These are phyloP conservation scores for Notarius lentiginosus DNA, from an alignment of 2,113 vertebrate genomes.

Conservation along the genomic window DNA sequence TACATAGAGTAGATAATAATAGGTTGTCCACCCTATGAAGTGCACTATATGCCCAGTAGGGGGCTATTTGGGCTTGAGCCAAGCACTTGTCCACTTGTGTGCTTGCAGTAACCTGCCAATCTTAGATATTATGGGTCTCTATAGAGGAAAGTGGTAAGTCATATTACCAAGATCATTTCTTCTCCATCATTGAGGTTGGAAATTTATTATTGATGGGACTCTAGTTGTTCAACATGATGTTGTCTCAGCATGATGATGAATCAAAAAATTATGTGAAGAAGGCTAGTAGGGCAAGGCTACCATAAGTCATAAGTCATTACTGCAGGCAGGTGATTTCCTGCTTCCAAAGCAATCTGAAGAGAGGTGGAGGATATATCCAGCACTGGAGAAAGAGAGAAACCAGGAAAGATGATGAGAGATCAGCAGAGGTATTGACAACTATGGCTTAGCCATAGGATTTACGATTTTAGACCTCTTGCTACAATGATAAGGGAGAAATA, in stretches of 20 bases:
- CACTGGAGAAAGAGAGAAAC: background rate
- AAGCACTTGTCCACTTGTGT: background rate
- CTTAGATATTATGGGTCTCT: conserved; percentile 9
- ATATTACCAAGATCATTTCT: conserved; percentile 2
- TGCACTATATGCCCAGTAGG: conserved; percentile 17
- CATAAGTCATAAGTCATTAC: background rate
- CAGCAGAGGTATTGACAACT: background rate
- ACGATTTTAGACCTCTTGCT: background rate
- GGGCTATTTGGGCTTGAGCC: conserved; percentile 3
- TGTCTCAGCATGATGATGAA: conserved; percentile 3
- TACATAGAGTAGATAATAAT: conserved; percentile 5
- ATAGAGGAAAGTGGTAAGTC: conserved; percentile 9
- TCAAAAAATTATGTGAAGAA: conserved; percentile 12
- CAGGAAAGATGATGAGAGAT: background rate
- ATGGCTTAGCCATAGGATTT: background rate
- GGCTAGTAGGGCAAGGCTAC: background rate
- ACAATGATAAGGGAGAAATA: background rate
- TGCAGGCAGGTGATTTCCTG: conserved; percentile 5
- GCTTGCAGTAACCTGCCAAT: conserved; percentile 4
- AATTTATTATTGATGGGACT: conserved; percentile 8
- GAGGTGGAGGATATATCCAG: background rate
- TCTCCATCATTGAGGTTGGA: background rate
- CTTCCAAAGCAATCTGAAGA: background rate
- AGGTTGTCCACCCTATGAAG: background rate
- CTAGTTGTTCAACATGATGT: conserved; percentile 15